Evolutionary conservation across 2,113 vertebrate species (phyloP).

Genomic region (Fregata magnificens): DNA sequence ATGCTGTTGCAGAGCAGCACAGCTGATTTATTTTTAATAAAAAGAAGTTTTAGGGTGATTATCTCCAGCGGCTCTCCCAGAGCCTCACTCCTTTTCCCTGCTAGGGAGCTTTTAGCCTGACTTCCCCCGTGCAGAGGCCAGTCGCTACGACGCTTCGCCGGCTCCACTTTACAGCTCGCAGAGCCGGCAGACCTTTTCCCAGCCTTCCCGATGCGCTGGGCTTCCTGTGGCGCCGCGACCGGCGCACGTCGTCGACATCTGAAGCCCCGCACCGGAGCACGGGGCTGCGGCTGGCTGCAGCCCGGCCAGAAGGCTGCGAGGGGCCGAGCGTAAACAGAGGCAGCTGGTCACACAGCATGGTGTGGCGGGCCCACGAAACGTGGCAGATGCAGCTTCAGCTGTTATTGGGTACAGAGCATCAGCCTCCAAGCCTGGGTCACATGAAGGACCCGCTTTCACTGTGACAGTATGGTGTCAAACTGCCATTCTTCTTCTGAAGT

Average conservation of each 20-base stretch:
- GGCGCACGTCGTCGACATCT: conserved; percentile 45
- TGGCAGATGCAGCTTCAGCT: conserved; percentile 83
- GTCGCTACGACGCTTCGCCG: accelerated
- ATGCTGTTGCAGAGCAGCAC: background rate
- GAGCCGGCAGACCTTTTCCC: background rate
- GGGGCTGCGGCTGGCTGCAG: conserved; percentile 36
- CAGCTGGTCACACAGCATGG: conserved; percentile 83
- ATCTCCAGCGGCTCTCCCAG: background rate
- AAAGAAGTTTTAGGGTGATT: background rate
- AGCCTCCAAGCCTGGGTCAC: conserved; percentile 76
- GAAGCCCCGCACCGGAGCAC: conserved; percentile 52
- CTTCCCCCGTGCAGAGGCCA: accelerated
- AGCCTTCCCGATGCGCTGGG: background rate
- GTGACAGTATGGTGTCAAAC: conserved; percentile 80
- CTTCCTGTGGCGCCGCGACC: background rate
- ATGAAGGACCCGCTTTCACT: conserved; percentile 64
- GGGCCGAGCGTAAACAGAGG: conserved; percentile 74
- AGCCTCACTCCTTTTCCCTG: background rate
- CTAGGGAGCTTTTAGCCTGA: background rate
- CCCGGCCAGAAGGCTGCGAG: conserved; percentile 71
- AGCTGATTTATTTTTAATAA: background rate
- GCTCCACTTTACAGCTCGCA: background rate
- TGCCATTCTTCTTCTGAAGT: conserved; percentile 74
- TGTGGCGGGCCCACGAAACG: conserved; percentile 61
- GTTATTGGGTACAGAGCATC: conserved; percentile 70